These are phyloP conservation scores for Pseudomyrmex pallidus DNA, from an alignment of 1,140 invertebrate species.

Conservation along the genomic window DNA sequence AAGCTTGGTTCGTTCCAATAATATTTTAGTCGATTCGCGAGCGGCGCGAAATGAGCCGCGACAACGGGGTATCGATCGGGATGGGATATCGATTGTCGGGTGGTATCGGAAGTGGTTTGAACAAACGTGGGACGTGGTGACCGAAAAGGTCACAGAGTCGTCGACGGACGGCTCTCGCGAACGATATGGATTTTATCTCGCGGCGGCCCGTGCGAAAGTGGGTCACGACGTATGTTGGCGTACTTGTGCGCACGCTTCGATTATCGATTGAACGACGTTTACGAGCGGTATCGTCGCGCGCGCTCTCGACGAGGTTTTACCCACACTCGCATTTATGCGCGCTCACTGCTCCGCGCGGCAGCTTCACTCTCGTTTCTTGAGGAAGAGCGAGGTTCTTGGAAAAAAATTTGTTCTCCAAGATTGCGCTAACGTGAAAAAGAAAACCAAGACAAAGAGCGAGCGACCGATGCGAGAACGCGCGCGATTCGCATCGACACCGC, in stretches of 20 bases:
- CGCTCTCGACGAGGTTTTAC: conserved; percentile 6
- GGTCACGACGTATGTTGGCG: conserved; percentile 74
- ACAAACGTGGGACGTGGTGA: conserved; percentile 41
- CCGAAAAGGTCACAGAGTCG: conserved; percentile 68
- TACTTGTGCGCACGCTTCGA: conserved; percentile 81
- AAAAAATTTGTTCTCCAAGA: not conserved
- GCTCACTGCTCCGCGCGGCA: conserved; percentile 4
- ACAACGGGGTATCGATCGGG: not conserved
- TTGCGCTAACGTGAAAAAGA: too few species aligned
- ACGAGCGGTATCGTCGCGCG: conserved; percentile 23
- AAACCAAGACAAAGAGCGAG: not conserved
- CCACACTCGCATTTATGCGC: conserved; percentile 67
- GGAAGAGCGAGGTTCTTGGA: not conserved
- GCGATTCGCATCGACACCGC: not conserved
- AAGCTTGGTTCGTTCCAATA: not conserved
- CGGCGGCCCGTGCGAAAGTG: conserved; percentile 71
- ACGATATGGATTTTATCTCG: conserved; percentile 81
- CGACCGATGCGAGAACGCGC: conserved; percentile 42
- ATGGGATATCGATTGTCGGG: conserved; percentile 16
- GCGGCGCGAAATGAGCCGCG: not conserved
- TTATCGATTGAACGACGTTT: conserved; percentile 82
- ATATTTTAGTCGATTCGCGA: not conserved
- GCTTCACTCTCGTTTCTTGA: not conserved
- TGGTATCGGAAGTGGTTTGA: not conserved
- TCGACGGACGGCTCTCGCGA: conserved; percentile 46